Conservation (phyloP, 2,113 vertebrate genomes). For the Urocynchramus pylzowi region DNA sequence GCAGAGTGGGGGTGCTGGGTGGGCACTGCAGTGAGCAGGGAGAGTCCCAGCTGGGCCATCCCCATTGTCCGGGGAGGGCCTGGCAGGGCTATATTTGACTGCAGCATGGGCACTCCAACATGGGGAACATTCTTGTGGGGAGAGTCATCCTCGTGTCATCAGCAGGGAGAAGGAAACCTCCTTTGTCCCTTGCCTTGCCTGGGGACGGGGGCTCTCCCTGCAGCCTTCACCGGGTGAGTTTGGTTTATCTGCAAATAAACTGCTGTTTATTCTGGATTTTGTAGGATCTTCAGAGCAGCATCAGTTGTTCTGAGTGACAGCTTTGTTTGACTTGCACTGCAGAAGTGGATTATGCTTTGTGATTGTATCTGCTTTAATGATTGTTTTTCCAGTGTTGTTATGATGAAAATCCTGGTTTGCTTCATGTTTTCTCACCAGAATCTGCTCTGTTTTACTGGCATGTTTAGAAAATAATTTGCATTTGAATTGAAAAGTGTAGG, state of each 20-base stretch:
- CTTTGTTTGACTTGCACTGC: background rate
- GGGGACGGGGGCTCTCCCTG: background rate
- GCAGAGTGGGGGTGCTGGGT: background rate
- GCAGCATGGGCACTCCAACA: conserved; percentile 56
- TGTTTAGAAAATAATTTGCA: background rate
- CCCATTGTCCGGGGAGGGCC: conserved; percentile 67
- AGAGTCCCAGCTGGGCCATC: background rate
- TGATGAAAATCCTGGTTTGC: background rate
- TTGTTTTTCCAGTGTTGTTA: background rate
- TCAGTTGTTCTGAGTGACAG: background rate
- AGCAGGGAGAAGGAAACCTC: background rate
- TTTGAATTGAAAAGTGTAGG: background rate
- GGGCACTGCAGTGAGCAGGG: background rate
- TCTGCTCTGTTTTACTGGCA: background rate
- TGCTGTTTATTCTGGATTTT: background rate
- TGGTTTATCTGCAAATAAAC: background rate
- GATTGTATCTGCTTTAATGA: background rate
- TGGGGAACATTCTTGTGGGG: conserved; percentile 69
- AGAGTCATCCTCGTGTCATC: conserved; percentile 48
- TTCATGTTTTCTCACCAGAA: background rate
- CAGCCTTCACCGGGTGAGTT: conserved; percentile 32
- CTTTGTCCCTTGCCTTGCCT: conserved; percentile 22
- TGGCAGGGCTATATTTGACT: conserved; percentile 74
- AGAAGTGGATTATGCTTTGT: background rate
- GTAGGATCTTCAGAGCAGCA: background rate